Conservation (phyloP, 30 jellyfish, hydroid and myxozoan species). For the Cassiopea xamachana region DNA sequence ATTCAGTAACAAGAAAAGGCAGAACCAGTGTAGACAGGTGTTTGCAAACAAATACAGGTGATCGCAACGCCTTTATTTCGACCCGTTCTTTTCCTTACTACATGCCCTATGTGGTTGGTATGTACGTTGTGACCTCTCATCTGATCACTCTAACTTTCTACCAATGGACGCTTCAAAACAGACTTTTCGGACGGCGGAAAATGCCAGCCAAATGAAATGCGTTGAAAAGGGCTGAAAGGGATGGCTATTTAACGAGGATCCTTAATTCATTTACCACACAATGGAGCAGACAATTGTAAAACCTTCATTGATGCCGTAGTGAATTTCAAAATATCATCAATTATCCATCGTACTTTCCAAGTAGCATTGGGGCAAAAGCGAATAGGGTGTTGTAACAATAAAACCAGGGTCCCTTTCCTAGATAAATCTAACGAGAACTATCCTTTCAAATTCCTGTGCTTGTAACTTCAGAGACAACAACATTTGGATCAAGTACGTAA, state of each 20-base stretch:
- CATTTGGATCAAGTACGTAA: no score
- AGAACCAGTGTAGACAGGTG: background rate
- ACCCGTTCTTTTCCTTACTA: background rate
- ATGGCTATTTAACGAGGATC: background rate
- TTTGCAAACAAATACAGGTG: slow-evolving; percentile 4
- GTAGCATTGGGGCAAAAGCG: no score
- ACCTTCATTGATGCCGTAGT: background rate
- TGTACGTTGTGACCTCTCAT: background rate
- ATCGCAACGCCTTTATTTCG: background rate
- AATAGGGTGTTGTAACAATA: no score
- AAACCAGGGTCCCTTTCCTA: no score
- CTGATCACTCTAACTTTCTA: background rate
- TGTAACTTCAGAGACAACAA: no score
- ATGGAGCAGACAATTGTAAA: background rate
- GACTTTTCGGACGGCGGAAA: background rate
- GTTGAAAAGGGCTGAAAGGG: background rate
- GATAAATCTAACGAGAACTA: no score
- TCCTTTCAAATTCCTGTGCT: no score
- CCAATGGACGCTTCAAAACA: background rate
- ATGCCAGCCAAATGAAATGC: background rate
- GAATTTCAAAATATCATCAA: background rate
- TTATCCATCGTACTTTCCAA: background rate
- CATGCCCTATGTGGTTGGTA: background rate
- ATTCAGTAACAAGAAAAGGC: background rate
- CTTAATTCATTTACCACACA: background rate